Evolutionary conservation across 2,888 invertebrate genomes (phyloP).

Genomic region (Tenthredo amoena): DNA sequence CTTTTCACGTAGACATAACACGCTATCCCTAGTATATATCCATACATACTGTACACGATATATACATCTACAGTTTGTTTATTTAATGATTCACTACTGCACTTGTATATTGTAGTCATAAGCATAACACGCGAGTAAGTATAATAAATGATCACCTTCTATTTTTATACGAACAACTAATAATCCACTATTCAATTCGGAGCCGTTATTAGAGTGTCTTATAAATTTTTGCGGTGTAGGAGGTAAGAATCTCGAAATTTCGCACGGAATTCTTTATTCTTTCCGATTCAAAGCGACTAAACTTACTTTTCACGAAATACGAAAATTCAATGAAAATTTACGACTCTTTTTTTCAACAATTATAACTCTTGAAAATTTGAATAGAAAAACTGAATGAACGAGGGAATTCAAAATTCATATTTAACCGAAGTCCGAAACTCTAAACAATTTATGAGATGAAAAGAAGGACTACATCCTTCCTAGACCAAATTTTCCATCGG

Average conservation of each 20-base stretch:
- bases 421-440: background rate
- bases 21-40: background rate
- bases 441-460: background rate
- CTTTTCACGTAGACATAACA: background rate
- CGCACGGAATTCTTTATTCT: too few relatives aligned
- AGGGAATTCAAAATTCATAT: background rate
- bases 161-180: conserved; percentile 16
- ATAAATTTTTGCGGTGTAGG: too few relatives aligned
- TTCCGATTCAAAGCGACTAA: too few relatives aligned
- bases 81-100: conserved; percentile 18
- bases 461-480: background rate
- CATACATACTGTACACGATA: background rate
- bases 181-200: background rate
- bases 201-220: too few relatives aligned
- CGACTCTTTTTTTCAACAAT: too few relatives aligned
- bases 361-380: too few relatives aligned
- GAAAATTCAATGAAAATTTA: too few relatives aligned
- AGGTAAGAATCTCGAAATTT: too few relatives aligned
- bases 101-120: conserved; percentile 8
- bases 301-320: too few relatives aligned
- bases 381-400: too few relatives aligned
- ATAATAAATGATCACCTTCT: conserved; percentile 20
- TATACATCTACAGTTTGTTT: background rate
- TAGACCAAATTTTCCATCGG: background rate
- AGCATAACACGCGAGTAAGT: background rate